Evolutionary conservation across 2,113 vertebrate genomes (phyloP), one percentile per base, ranked within the genome.

Genomic region (Scopus umbretta): DNA sequence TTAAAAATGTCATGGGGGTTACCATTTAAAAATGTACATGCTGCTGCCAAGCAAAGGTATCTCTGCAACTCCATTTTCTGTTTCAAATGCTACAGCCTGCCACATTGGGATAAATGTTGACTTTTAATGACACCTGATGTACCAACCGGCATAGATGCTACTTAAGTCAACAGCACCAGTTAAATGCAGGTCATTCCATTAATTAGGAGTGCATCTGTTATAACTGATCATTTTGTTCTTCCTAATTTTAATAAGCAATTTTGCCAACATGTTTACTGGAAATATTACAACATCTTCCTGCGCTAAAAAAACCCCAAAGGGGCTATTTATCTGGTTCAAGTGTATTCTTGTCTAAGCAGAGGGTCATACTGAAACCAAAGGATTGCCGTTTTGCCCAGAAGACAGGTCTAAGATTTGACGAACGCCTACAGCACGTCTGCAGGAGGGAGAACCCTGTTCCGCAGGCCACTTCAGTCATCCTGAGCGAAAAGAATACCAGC

Each of bases 211-310:
- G n/a, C 43, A 45, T 91, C 80, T 93, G 47, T 89, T 87, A 84
- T 4, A 90, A 95, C 66, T 42, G 91, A 92, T 72, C 7, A 27
- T 53, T 82, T 87, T 92, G 63, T 88, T 91, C 73, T 91, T 90
- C 71, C 13, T 76, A 80, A 92, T 93, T 95, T 92, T 72, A 80
- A 91, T 74, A 92, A 71, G 62, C 59, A 84, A 72, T 81, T 92
- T 93, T 93, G 72, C 71, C 71, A 95, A 40, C 78, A 71, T 52
- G 62, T 59, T 96, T 95, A 95, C 92, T 95, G 90, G 94, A 96
- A 91, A 74, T 86, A 61, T 96, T 94, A 81, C 83, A 86, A 92
- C 76, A 94, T 92, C 70, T 84, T 95, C 86, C 47, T 80, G 53
- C 1, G 4, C 84, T 16, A 53, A 91, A 81, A 91, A 96, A 95